Evolutionary conservation across 2,888 invertebrate genomes (phyloP), one percentile per base, ranked within the genome.

Genomic region (Ethmia dodecea): DNA sequence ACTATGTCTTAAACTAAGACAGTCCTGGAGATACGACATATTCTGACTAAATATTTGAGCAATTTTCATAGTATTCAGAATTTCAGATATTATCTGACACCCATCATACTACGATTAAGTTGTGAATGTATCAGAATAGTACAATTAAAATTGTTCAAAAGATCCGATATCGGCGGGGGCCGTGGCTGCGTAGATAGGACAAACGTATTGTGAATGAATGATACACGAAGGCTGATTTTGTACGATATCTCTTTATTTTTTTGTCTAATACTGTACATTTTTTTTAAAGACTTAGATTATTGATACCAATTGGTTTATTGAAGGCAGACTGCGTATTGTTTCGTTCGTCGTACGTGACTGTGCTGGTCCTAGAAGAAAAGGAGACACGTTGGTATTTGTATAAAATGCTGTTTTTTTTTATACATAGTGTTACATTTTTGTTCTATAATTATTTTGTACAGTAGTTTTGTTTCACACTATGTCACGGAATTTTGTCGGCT

Each of bases 181-280:
- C 26, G 26, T 11, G 12, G 26, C 12, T 12, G 10, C 12, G 26
- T 26, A 64, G 60, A 46, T 75, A 69, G 69, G 53, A 49, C 57
- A 64, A 60, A 52, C 59, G 59, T 67, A 38, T 52, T 71, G 67
- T 53, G 61, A 68, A 67, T 56, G 60, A 68, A 67, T 56, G 60
- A 55, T 65, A 67, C 55, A 55, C 60, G 69, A 81, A 81, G 79
- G 76, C 79, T 80, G 79, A 79, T 72, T 72, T 73, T 69, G 66
- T 57, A 59, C 61, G 53, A 57, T 59, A 61, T 36, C 35, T 37
- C 66, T 64, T 59, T 65, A 64, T 46, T 44, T 43, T 37, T 31
- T 45, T 39, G 35, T 40, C 35, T 38, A 41, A 25, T 32, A 39
- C 31, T 42, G 38, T 32, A 34, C 30, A 31, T 38, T 39, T 43